Percentiles rank a stretch among this genome's conserved stretches.
phyloP scores from a whole-genome alignment of 2,888 invertebrate genomes.

The Archips xylosteana region DNA sequence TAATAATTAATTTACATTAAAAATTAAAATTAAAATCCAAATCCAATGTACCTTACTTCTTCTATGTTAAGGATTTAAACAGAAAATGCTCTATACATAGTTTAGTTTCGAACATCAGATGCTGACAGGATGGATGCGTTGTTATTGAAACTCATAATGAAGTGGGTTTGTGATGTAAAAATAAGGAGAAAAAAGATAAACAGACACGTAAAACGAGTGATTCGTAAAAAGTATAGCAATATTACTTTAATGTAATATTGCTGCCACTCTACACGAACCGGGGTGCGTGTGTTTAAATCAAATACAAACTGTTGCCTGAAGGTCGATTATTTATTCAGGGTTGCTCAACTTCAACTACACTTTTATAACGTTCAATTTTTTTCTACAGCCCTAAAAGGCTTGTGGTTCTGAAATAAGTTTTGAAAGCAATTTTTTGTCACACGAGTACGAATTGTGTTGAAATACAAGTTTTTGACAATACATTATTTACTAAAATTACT shows the following conservation, averaged over 20 bases:
- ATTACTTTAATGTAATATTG: neutral
- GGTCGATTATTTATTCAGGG: neutral
- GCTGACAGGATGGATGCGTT: neutral
- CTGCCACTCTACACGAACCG: neutral
- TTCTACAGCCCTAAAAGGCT: too few relatives aligned
- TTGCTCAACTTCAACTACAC: neutral
- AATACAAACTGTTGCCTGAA: neutral
- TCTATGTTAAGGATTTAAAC: too few relatives aligned
- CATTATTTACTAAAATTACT: too few relatives aligned
- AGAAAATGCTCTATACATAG: too few relatives aligned
- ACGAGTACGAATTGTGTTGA: too few relatives aligned
- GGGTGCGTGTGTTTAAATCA: constrained; percentile 1
- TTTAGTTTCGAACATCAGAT: neutral
- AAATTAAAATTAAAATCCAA: too few relatives aligned
- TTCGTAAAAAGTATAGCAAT: neutral
- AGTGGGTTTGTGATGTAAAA: neutral
- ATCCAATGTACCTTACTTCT: too few relatives aligned
- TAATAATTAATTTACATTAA: too few relatives aligned
- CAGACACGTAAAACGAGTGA: neutral
- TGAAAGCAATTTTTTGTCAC: too few relatives aligned
- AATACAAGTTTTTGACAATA: too few relatives aligned
- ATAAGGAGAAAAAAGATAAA: neutral
- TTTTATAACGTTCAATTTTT: neutral
- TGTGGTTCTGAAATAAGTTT: too few relatives aligned
- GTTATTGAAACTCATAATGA: neutral